A percentile compares a stretch with the other conserved stretches of the same genome.
Conservation (phyloP, 2,113 vertebrate genomes). For the Cebidichthys violaceus region DNA sequence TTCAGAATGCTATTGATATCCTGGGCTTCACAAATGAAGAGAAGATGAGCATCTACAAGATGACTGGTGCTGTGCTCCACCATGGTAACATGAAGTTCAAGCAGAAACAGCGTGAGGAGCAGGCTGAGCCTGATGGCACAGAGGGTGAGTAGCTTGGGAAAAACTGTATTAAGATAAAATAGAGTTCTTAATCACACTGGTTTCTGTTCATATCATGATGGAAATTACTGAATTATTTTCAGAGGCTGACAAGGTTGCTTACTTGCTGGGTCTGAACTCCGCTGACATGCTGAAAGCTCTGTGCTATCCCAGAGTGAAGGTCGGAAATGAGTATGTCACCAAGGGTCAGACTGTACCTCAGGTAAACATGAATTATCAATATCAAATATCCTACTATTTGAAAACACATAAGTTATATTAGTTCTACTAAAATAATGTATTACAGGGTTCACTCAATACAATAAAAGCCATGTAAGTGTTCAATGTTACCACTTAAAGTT, state of each 20-base stretch:
- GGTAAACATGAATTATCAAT: conserved; percentile 31
- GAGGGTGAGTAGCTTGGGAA: conserved; percentile 70
- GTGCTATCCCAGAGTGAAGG: conserved; percentile 76
- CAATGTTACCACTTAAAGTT: neutral
- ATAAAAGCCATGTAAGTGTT: neutral
- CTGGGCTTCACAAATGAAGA: conserved; percentile 77
- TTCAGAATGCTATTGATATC: conserved; percentile 80
- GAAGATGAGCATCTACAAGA: conserved; percentile 79
- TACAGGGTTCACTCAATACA: neutral
- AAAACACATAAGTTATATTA: neutral
- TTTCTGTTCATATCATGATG: neutral
- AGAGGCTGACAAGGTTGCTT: conserved; percentile 76
- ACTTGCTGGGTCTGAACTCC: conserved; percentile 76
- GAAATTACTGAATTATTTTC: conserved; percentile 8
- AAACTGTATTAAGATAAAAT: neutral
- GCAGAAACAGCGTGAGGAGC: conserved; percentile 81
- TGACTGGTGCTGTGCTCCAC: conserved; percentile 77
- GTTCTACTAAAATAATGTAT: neutral
- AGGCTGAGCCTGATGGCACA: conserved; percentile 78
- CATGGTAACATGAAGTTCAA: conserved; percentile 76
- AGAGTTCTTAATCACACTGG: neutral
- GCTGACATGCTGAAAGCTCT: conserved; percentile 78
- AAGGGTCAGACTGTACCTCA: conserved; percentile 75
- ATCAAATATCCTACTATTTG: neutral
- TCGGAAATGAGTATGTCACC: conserved; percentile 76